phyloP scores from a whole-genome alignment of 2,888 invertebrate genomes.

The Cecidostiba fungosa region DNA sequence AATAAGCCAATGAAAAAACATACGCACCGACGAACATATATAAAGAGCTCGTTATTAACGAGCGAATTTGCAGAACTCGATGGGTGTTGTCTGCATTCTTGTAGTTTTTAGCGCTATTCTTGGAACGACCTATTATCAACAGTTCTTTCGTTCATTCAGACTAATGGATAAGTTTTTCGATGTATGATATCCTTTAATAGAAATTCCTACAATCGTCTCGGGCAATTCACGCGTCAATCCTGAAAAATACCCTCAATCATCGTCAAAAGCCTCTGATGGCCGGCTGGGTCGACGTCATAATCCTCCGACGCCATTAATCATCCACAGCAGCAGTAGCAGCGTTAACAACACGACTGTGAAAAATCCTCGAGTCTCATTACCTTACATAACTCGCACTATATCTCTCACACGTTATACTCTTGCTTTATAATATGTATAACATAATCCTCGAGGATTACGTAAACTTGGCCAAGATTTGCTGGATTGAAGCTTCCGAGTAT shows the following conservation, averaged over 20 bases:
- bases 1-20: neutral
- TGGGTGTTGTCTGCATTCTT: no score
- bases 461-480: neutral
- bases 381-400: neutral
- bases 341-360: constrained; percentile 4
- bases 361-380: constrained; percentile 15
- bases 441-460: neutral
- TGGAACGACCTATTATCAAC: neutral
- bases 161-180: no score
- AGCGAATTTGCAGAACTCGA: neutral
- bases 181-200: neutral
- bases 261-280: neutral
- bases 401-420: neutral
- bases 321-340: neutral
- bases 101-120: no score
- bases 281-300: neutral
- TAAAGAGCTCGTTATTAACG: neutral
- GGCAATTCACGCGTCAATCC: neutral
- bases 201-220: neutral
- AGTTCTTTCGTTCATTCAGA: no score
- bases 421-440: neutral
- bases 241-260: constrained; percentile 3
- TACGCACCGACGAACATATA: neutral
- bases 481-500: neutral
- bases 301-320: neutral